These are phyloP conservation scores for Passer montanus DNA, from an alignment of 2,113 vertebrate species.

Conservation along the genomic window DNA sequence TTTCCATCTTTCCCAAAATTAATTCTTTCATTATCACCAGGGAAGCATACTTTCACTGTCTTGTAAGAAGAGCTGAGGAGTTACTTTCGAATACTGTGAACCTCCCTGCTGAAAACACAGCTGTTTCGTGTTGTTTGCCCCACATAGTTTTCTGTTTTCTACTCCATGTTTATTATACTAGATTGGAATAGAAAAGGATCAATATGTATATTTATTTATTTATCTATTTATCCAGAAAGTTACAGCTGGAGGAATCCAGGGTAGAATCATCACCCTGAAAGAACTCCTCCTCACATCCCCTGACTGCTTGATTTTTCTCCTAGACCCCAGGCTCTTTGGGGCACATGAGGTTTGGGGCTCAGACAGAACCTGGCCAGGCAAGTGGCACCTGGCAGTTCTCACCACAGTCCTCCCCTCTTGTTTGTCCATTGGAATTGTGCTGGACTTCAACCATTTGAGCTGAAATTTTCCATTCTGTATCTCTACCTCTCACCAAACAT, in stretches of 20 bases:
- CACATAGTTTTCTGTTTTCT: background rate
- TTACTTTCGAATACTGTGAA: background rate
- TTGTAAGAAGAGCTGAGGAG: background rate
- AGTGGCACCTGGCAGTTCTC: constrained; percentile 36
- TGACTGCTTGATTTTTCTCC: background rate
- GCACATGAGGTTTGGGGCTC: background rate
- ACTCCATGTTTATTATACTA: background rate
- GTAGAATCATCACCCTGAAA: background rate
- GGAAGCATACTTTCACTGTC: background rate
- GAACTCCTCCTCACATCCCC: background rate
- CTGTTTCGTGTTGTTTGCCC: background rate
- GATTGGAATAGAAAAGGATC: background rate
- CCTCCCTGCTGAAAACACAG: background rate
- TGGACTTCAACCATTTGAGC: background rate
- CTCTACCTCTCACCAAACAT: background rate
- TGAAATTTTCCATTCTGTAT: constrained; percentile 46
- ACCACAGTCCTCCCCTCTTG: background rate
- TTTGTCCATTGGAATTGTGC: background rate
- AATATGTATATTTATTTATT: no score
- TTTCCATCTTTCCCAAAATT: background rate
- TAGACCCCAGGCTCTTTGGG: background rate
- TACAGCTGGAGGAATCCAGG: background rate
- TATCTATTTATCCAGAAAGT: background rate
- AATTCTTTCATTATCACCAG: background rate
- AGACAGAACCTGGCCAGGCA: rapidly evolving